phyloP scores from a whole-genome alignment of 1,140 invertebrate species.

The Drosophila kikkawai region DNA sequence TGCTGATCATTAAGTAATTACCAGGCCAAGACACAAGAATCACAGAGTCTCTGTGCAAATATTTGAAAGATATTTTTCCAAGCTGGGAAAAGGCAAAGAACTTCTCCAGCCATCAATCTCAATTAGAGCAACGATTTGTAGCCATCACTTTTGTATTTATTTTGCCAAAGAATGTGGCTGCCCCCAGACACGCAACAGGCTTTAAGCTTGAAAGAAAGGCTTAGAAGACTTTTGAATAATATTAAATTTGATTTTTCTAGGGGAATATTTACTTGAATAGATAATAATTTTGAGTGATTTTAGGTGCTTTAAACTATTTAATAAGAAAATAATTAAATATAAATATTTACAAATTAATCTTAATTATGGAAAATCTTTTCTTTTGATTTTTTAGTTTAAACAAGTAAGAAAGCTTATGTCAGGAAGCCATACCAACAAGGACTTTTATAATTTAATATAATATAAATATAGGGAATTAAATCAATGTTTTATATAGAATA shows the following conservation, averaged over 20 bases:
- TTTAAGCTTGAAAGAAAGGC: background rate
- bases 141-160: constrained; percentile 25
- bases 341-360: too few relatives aligned
- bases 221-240: background rate
- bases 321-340: background rate
- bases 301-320: background rate
- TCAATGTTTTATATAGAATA: too few relatives aligned
- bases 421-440: too few relatives aligned
- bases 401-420: too few relatives aligned
- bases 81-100: background rate
- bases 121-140: constrained; percentile 33
- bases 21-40: background rate
- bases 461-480: too few relatives aligned
- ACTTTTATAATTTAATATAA: too few relatives aligned
- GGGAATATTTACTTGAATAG: background rate
- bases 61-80: background rate
- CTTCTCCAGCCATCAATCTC: constrained; percentile 27
- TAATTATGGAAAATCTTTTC: too few relatives aligned
- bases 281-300: background rate
- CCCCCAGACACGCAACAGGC: constrained; percentile 20
- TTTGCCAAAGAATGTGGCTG: constrained; percentile 28
- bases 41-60: background rate
- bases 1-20: constrained; percentile 4
- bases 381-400: too few relatives aligned
- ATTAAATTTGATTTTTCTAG: background rate